phyloP scores from a whole-genome alignment of 2,113 vertebrate genomes.

The Isurus oxyrinchus region DNA sequence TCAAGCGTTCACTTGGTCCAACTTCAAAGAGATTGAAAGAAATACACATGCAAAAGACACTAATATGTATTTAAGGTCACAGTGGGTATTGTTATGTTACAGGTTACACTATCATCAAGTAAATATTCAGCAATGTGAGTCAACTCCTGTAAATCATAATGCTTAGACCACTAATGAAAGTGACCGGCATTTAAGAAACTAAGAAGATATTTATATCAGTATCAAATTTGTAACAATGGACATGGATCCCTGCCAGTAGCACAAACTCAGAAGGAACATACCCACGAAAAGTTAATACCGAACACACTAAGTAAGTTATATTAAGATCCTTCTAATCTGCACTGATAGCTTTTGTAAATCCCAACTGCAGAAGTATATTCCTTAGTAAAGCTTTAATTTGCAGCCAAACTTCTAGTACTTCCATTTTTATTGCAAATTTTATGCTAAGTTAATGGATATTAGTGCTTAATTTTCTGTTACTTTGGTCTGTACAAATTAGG shows the following conservation, averaged over 20 bases:
- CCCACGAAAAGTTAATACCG: background rate
- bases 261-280: background rate
- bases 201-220: background rate
- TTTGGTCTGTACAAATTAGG: background rate
- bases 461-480: background rate
- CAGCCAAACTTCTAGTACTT: background rate
- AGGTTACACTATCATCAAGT: background rate
- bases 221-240: background rate
- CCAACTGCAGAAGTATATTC: background rate
- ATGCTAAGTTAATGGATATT: background rate
- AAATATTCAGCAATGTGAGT: background rate
- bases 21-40: background rate
- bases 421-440: background rate
- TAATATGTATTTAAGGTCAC: background rate
- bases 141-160: background rate
- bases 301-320: background rate
- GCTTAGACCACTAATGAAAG: background rate
- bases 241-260: background rate
- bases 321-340: background rate
- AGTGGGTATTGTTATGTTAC: background rate
- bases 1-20: background rate
- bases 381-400: background rate
- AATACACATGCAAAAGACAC: background rate
- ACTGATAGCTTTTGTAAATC: background rate
- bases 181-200: background rate